Base-by-base conservation (phyloP, 2,113 vertebrate species). In the Hyla sarda region DNA sequence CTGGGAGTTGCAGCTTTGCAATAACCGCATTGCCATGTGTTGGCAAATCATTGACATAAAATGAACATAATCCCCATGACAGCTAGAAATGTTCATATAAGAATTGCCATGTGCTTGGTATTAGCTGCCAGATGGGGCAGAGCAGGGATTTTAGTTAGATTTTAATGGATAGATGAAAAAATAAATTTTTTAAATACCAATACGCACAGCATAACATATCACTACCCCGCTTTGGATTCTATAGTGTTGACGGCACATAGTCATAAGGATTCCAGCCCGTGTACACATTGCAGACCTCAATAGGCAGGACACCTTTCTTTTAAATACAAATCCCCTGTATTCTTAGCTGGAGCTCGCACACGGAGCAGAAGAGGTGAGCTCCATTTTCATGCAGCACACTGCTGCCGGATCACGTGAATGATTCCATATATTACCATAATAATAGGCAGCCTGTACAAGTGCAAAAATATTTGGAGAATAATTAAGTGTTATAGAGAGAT, bases 371-470 rank as follows among this genome's bases (percentile, higher is more conserved):
- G 50, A 25, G 56, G 5, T 72, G 30, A 41, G 72, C 83, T 84
- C 83, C 73, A 76, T 52, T 32, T 76, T 28, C 32, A 74, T 65
- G 83, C 83, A 76, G 7, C 50, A 74, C 69, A 58, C 30, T 60
- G 52, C 69, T 58, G 69, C 69, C n/a, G n/a, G n/a, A 83, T 72
- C 54, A 30, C 54, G 82, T 84, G 82, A 75, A 84, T 62, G 19
- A 74, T 75, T 76, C 54, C 30, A 62, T 62, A 30, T 65, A 84
- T 84, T 65, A 76, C 9, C 83, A 84, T 84, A 60, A 84, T 74
- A 84, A 84, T 50, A 76, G 73, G 16, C 71, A 21, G 5, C 54
- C 25, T 1, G 30, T n/a, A 28, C 54, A 28, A 81, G 34, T 16
- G 56, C 5, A 81, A 77, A 79, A 81, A 65, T 81, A 65, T 81